Evolutionary conservation across 2,888 invertebrate genomes (phyloP).

Genomic region (Abrostola tripartita): DNA sequence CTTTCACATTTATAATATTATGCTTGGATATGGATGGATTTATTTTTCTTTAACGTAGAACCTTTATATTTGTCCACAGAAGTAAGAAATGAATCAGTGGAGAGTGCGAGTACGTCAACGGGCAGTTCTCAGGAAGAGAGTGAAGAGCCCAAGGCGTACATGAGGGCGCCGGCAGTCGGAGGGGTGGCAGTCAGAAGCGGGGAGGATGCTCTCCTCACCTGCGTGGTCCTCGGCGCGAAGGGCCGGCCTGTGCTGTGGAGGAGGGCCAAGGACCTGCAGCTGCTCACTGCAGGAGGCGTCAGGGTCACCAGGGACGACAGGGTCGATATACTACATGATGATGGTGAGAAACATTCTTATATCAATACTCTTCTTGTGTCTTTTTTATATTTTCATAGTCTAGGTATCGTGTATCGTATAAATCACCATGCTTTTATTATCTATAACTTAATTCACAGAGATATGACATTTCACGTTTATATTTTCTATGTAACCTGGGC

Average conservation of each 20-base stretch:
- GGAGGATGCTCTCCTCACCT: constrained; percentile 94
- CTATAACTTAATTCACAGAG: too few relatives aligned
- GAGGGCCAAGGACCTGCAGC: constrained; percentile 90
- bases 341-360: constrained; percentile 86
- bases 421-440: too few relatives aligned
- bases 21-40: too few relatives aligned
- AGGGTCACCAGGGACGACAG: constrained; percentile 93
- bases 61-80: too few relatives aligned
- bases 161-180: constrained; percentile 75
- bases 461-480: too few relatives aligned
- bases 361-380: too few relatives aligned
- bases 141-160: constrained; percentile 75
- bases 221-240: constrained; percentile 92
- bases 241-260: constrained; percentile 94
- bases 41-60: too few relatives aligned
- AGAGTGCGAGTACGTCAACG: constrained; percentile 70
- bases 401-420: too few relatives aligned
- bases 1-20: too few relatives aligned
- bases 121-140: constrained; percentile 74
- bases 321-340: constrained; percentile 92
- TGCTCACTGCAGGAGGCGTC: constrained; percentile 93
- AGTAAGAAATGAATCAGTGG: constrained; percentile 67
- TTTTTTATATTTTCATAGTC: too few relatives aligned
- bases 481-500: too few relatives aligned
- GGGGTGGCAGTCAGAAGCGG: constrained; percentile 85